A percentile compares a stretch with the other conserved stretches of the same genome.
Evolutionary conservation across 2,113 vertebrate genomes (phyloP).

Genomic region (Hyla sarda): DNA sequence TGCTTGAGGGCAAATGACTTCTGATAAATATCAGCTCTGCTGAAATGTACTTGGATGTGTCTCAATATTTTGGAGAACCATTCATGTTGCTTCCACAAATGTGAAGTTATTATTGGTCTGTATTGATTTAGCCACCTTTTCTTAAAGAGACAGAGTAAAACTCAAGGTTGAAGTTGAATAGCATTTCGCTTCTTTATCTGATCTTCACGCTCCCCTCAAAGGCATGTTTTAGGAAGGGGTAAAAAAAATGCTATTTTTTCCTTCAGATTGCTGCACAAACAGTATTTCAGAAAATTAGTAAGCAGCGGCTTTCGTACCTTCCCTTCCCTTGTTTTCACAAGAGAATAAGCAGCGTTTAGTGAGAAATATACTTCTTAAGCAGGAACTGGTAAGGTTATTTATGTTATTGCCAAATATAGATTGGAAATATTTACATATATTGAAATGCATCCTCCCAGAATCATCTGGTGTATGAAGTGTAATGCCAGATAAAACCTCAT

Average conservation of each 20-base stretch:
- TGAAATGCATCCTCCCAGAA: too few relatives aligned
- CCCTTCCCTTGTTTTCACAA: background rate
- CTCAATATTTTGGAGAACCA: conserved; percentile 91
- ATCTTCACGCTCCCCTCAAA: conserved; percentile 82
- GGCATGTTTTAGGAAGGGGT: conserved; percentile 78
- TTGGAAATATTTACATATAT: too few relatives aligned
- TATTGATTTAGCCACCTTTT: conserved; percentile 85
- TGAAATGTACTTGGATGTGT: conserved; percentile 90
- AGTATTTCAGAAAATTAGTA: conserved; percentile 77
- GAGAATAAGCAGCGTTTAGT: background rate
- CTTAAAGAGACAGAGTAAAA: conserved; percentile 76
- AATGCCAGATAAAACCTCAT: too few relatives aligned
- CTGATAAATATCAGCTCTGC: conserved; percentile 89
- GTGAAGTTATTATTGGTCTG: conserved; percentile 89
- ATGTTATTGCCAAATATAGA: too few relatives aligned
- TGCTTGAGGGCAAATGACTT: conserved; percentile 89
- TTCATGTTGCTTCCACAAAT: conserved; percentile 88
- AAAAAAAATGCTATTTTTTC: conserved; percentile 76
- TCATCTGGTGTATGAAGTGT: too few relatives aligned
- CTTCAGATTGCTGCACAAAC: conserved; percentile 76
- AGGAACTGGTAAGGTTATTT: too few relatives aligned
- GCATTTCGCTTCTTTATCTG: conserved; percentile 82
- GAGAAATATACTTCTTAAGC: too few relatives aligned
- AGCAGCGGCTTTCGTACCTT: conserved; percentile 1
- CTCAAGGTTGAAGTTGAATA: conserved; percentile 83